Conservation (phyloP, 2,797 vertebrate species). For the Sebastes taczanowskii region DNA sequence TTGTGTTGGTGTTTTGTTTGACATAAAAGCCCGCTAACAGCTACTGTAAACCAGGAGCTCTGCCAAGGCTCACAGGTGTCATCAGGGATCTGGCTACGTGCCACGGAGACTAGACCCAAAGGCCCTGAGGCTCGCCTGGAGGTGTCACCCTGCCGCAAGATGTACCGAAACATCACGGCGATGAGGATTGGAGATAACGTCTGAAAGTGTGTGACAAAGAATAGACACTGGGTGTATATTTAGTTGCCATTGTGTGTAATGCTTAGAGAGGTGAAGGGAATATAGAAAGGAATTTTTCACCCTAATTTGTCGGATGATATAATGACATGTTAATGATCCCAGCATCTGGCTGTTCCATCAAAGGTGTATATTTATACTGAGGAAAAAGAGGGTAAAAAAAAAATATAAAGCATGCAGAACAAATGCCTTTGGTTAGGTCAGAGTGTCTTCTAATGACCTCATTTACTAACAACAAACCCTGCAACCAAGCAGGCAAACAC, state of each 20-base stretch:
- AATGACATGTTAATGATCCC: conserved; percentile 58
- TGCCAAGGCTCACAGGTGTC: conserved; percentile 77
- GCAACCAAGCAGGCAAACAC: conserved; percentile 60
- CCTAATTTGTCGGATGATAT: conserved; percentile 40
- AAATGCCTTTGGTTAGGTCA: conserved; percentile 81
- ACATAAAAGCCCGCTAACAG: conserved; percentile 72
- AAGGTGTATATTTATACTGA: conserved; percentile 66
- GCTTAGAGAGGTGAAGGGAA: conserved; percentile 19
- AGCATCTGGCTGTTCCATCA: conserved; percentile 52
- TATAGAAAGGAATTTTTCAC: conserved; percentile 10
- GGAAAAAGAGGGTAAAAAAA: conserved; percentile 43
- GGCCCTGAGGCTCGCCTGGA: conserved; percentile 53
- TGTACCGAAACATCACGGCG: conserved; percentile 24
- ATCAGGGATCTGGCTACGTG: conserved; percentile 63
- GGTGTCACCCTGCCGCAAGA: conserved; percentile 49
- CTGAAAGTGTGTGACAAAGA: not conserved
- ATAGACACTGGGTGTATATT: not conserved
- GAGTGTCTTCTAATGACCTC: conserved; percentile 78
- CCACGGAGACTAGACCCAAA: conserved; percentile 58
- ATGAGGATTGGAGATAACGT: conserved; percentile 8
- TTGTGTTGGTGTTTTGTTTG: conserved; percentile 74
- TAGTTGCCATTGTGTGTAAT: conserved; percentile 1
- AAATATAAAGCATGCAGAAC: conserved; percentile 55
- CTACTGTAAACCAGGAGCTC: conserved; percentile 72
- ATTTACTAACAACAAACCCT: conserved; percentile 72